These are phyloP conservation scores for Brachionus sp. DNA, from an alignment of 1,140 invertebrate genomes.

Conservation along the genomic window DNA sequence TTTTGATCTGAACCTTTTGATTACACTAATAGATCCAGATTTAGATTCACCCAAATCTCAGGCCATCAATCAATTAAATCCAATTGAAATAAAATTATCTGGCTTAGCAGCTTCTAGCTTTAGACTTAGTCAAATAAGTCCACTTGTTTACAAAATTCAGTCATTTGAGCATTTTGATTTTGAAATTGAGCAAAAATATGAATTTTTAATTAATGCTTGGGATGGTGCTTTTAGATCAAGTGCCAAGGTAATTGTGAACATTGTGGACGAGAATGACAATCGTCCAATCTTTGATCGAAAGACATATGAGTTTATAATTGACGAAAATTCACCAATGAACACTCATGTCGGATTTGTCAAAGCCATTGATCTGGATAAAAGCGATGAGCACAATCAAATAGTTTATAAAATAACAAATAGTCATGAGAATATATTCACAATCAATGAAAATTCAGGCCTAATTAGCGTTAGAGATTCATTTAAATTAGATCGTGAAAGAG, in stretches of 20 bases:
- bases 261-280: constrained; percentile 28
- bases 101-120: constrained; percentile 9
- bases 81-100: neutral
- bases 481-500: constrained; percentile 45
- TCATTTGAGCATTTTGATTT: constrained; percentile 20
- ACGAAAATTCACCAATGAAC: constrained; percentile 29
- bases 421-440: constrained; percentile 16
- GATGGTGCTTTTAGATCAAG: neutral
- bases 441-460: constrained; percentile 2
- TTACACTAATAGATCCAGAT: neutral
- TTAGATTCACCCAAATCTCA: neutral
- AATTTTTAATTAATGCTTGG: neutral
- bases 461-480: neutral
- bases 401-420: constrained; percentile 22
- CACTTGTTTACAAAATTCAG: constrained; percentile 10
- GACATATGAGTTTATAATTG: constrained; percentile 22
- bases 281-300: constrained; percentile 29
- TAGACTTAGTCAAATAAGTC: neutral
- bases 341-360: neutral
- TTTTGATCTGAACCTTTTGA: neutral
- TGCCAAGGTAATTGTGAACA: constrained; percentile 1
- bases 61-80: constrained; percentile 29
- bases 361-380: constrained; percentile 14
- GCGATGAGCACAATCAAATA: constrained; percentile 1
- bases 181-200: neutral